A percentile compares a stretch with the other conserved stretches of the same genome.
Evolutionary conservation across 2,797 vertebrate species (phyloP).

Genomic region (Dermochelys coriacea): DNA sequence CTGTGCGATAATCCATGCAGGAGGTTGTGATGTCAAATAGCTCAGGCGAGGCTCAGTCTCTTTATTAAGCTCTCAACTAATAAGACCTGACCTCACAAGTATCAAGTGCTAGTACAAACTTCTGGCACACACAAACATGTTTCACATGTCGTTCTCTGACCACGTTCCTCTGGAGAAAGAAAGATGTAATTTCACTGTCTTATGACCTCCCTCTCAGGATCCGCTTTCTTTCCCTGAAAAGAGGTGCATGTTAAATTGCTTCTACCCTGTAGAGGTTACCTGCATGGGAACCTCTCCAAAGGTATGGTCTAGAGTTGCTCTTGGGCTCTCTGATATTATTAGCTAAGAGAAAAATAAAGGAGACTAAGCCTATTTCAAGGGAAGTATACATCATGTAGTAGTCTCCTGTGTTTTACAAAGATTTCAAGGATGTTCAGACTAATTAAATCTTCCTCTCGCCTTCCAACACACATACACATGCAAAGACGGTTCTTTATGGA

Average conservation of each 20-base stretch:
- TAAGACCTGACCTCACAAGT: background rate
- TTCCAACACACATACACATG: background rate
- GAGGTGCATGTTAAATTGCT: background rate
- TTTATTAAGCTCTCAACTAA: background rate
- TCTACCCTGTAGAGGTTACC: background rate
- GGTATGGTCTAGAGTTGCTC: background rate
- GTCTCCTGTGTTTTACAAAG: background rate
- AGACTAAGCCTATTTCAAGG: background rate
- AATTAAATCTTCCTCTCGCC: background rate
- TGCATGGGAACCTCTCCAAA: background rate
- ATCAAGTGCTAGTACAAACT: background rate
- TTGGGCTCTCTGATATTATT: background rate
- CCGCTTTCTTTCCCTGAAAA: background rate
- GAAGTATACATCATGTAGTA: background rate
- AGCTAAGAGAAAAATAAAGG: background rate
- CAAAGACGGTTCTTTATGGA: background rate
- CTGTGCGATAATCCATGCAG: background rate
- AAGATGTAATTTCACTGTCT: background rate
- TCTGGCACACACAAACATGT: background rate
- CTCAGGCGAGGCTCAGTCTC: background rate
- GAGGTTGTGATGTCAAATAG: background rate
- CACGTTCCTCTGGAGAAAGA: background rate
- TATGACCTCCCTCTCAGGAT: background rate
- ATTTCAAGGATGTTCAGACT: background rate
- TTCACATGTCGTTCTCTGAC: background rate